Percentiles rank a stretch among this genome's conserved stretches.
These are phyloP conservation scores for Acridotheres tristis DNA, from an alignment of 2,797 vertebrate species.

Conservation along the genomic window DNA sequence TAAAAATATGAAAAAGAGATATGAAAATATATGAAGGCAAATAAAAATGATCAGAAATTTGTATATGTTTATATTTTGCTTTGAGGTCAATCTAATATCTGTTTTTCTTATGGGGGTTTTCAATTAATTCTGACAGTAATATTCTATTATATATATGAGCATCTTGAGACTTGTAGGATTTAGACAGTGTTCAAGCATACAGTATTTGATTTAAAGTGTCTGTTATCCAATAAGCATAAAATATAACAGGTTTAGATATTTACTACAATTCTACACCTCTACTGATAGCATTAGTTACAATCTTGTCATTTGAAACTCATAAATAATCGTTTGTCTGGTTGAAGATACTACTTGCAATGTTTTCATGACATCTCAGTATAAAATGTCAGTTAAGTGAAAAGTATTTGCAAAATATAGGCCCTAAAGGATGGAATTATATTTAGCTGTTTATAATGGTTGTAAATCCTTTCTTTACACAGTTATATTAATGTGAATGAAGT, in stretches of 20 bases:
- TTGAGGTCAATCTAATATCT: background rate
- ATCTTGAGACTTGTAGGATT: background rate
- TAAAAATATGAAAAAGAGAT: background rate
- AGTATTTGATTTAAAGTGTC: background rate
- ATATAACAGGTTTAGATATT: background rate
- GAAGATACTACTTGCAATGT: background rate
- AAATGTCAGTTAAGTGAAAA: background rate
- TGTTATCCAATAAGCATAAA: background rate
- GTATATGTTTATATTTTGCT: background rate
- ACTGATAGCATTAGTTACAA: background rate
- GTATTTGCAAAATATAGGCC: background rate
- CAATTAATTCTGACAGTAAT: background rate
- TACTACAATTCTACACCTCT: background rate
- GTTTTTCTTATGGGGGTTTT: background rate
- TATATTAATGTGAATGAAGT: background rate
- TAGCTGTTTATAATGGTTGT: background rate
- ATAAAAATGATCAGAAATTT: background rate
- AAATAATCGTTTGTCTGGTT: background rate
- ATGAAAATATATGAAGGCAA: background rate
- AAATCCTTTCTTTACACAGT: background rate
- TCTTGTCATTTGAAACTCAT: background rate
- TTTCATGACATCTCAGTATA: background rate
- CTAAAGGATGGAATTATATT: background rate
- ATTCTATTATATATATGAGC: background rate
- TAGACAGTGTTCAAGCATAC: background rate